These are phyloP conservation scores for Benthosema pterotum DNA, from an alignment of 2,797 vertebrate species.

Conservation along the genomic window DNA sequence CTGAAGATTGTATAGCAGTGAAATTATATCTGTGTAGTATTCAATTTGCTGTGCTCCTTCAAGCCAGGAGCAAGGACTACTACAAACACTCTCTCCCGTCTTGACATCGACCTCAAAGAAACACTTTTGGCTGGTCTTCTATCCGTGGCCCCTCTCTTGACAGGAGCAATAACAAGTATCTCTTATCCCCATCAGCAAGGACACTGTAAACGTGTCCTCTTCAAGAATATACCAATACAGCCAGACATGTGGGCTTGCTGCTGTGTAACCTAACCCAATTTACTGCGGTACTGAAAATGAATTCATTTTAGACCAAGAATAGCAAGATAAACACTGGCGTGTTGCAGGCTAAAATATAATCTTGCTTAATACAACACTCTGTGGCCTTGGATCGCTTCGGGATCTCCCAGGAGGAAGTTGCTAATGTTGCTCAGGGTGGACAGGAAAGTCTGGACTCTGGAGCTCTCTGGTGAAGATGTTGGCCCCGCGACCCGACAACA, in stretches of 20 bases:
- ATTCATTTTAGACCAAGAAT: background rate
- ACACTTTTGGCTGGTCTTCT: background rate
- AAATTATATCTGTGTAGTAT: too few relatives aligned
- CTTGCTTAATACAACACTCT: too few relatives aligned
- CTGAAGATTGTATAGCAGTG: too few relatives aligned
- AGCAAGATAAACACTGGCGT: background rate
- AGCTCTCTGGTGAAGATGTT: too few relatives aligned
- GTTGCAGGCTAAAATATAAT: too few relatives aligned
- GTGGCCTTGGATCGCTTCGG: too few relatives aligned
- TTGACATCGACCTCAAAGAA: background rate
- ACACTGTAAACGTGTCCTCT: too few relatives aligned
- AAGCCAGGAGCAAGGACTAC: background rate
- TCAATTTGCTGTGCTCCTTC: too few relatives aligned
- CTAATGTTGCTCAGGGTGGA: too few relatives aligned
- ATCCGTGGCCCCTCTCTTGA: background rate
- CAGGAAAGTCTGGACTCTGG: too few relatives aligned
- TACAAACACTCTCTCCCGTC: background rate
- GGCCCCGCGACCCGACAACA: too few relatives aligned
- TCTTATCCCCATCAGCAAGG: background rate
- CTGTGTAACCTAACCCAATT: conserved; percentile 3
- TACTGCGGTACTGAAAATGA: background rate
- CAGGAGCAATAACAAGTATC: background rate
- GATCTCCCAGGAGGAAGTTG: too few relatives aligned
- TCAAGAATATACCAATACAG: conserved; percentile 1
- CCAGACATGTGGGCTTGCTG: background rate